A percentile compares a stretch with the other conserved stretches of the same genome.
These are phyloP conservation scores for Phalera bucephala DNA, from an alignment of 2,888 invertebrate species.

Conservation along the genomic window DNA sequence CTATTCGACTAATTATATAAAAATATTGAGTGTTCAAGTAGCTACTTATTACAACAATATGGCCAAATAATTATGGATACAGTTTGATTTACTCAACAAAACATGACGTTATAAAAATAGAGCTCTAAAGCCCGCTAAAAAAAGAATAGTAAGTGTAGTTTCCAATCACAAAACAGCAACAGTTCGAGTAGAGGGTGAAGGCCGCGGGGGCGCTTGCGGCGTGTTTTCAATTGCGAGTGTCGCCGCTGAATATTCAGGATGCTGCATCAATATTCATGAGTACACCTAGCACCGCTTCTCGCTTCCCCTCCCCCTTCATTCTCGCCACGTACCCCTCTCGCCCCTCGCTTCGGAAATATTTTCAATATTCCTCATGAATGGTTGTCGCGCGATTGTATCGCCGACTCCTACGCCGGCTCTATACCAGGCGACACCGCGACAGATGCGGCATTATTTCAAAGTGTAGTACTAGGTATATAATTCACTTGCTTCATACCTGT, in stretches of 20 bases:
- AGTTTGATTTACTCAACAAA: too few relatives aligned
- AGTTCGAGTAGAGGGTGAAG: too few relatives aligned
- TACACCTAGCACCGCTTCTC: conserved; percentile 24
- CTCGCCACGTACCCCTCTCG: conserved; percentile 5
- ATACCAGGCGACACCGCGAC: conserved; percentile 1
- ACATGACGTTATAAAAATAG: too few relatives aligned
- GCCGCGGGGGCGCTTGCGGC: conserved; percentile 25
- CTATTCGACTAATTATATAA: too few relatives aligned
- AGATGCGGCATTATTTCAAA: conserved; percentile 5
- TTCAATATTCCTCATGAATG: conserved; percentile 18
- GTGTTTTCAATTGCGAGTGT: conserved; percentile 66
- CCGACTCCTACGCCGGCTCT: conserved; percentile 16
- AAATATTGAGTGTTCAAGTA: too few relatives aligned
- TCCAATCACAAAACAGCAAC: too few relatives aligned
- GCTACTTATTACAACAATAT: too few relatives aligned
- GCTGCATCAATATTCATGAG: conserved; percentile 69
- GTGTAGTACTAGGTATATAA: too few relatives aligned
- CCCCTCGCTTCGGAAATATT: conserved; percentile 11
- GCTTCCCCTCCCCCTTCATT: conserved; percentile 15
- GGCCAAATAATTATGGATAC: too few relatives aligned
- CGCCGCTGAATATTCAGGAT: conserved; percentile 65
- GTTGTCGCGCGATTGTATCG: conserved; percentile 22
- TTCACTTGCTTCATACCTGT: too few relatives aligned
- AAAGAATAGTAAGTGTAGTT: too few relatives aligned
- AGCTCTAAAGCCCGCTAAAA: too few relatives aligned